A percentile compares a stretch with the other conserved stretches of the same genome.
phyloP scores from a whole-genome alignment of 2,797 vertebrate species.

The Malacoctenus gilli region DNA sequence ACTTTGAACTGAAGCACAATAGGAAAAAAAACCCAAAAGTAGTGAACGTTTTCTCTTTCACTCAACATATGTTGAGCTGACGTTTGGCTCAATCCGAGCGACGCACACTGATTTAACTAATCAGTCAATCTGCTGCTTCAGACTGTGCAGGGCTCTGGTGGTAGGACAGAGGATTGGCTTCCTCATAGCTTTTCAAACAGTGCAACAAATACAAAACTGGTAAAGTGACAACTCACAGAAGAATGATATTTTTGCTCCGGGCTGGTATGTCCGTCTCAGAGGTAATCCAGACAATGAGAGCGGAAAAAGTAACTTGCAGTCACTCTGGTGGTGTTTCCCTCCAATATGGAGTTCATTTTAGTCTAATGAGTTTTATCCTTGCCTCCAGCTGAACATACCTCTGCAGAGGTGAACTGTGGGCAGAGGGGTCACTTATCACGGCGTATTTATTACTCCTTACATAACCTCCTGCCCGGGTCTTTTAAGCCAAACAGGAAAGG shows the following conservation, averaged over 20 bases:
- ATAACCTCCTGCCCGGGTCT: slow-evolving; percentile 36
- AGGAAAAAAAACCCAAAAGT: slow-evolving; percentile 10
- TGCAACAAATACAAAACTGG: neutral
- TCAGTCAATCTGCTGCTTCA: slow-evolving; percentile 43
- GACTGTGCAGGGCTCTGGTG: slow-evolving; percentile 11
- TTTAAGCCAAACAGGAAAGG: slow-evolving; percentile 59
- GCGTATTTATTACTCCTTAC: slow-evolving; percentile 56
- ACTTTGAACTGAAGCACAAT: slow-evolving; percentile 1
- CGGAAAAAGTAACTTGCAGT: slow-evolving; percentile 39
- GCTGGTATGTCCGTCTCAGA: slow-evolving; percentile 60
- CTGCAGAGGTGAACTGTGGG: slow-evolving; percentile 55
- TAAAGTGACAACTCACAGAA: slow-evolving; percentile 39
- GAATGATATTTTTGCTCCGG: slow-evolving; percentile 51
- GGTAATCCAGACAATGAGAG: slow-evolving; percentile 49
- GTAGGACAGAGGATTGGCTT: slow-evolving; percentile 10
- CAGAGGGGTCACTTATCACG: slow-evolving; percentile 47
- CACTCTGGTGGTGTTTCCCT: slow-evolving; percentile 52
- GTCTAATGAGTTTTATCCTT: slow-evolving; percentile 62
- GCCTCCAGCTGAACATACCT: slow-evolving; percentile 54
- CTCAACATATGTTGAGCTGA: slow-evolving; percentile 32
- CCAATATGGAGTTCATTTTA: slow-evolving; percentile 60
- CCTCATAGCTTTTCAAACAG: slow-evolving; percentile 25
- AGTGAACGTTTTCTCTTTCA: slow-evolving; percentile 7
- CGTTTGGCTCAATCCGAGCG: slow-evolving; percentile 21
- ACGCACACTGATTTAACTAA: slow-evolving; percentile 17